Conservation (phyloP, 2,113 vertebrate genomes). For the Nipponia nippon region DNA sequence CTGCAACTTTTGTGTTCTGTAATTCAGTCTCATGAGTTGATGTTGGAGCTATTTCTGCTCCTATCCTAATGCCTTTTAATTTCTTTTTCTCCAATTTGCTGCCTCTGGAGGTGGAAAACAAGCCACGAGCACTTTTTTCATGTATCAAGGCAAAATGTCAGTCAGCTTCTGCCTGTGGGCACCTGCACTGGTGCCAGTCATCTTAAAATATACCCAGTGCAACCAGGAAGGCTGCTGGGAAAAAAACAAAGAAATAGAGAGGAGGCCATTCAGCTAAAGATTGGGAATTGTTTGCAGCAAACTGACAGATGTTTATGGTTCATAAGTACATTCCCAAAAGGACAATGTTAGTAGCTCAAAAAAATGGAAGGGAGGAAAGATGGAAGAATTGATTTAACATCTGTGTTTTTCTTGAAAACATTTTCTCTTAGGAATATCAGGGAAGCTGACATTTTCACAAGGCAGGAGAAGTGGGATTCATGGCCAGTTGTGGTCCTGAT, state of each 20-base stretch:
- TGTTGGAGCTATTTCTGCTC: not conserved
- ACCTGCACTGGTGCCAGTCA: not conserved
- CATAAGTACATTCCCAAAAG: slow-evolving; percentile 35
- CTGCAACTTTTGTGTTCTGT: not conserved
- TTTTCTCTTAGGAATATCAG: not conserved
- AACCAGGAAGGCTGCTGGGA: not conserved
- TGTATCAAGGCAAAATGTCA: not conserved
- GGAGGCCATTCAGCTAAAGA: not conserved
- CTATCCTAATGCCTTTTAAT: not conserved
- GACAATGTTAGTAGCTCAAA: not conserved
- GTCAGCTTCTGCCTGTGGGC: not conserved
- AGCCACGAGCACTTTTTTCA: not conserved
- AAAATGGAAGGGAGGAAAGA: not conserved
- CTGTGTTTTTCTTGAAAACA: slow-evolving; percentile 18
- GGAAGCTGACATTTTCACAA: slow-evolving; percentile 45
- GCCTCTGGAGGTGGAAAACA: not conserved
- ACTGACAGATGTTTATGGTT: slow-evolving; percentile 40
- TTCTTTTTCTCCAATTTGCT: not conserved
- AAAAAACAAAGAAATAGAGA: not conserved
- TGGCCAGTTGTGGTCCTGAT: not conserved
- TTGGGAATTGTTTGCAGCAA: slow-evolving; percentile 20
- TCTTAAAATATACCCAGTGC: not conserved
- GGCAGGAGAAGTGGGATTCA: not conserved
- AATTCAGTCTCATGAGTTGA: not conserved
- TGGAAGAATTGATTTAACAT: slow-evolving; percentile 26